A percentile compares a stretch with the other conserved stretches of the same genome.
These are phyloP conservation scores for Patella ulyssiponensis DNA, from an alignment of 2,888 invertebrate genomes.

Conservation along the genomic window DNA sequence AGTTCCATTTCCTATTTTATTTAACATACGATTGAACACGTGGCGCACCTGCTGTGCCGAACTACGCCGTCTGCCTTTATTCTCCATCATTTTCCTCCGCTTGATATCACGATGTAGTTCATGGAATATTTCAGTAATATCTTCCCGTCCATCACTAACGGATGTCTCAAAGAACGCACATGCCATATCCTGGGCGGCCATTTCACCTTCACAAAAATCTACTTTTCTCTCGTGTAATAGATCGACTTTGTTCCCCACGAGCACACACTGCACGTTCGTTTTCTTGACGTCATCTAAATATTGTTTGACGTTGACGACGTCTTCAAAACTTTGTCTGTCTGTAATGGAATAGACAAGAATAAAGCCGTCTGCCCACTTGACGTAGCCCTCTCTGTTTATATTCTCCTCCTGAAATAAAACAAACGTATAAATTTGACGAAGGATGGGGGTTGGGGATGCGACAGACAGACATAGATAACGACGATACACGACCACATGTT, in stretches of 20 bases:
- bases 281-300: conserved; percentile 63
- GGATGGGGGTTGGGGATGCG: not conserved
- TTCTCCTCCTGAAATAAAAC: conserved; percentile 53
- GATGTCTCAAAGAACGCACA: conserved; percentile 69
- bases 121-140: conserved; percentile 68
- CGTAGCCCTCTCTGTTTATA: conserved; percentile 59
- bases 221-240: conserved; percentile 62
- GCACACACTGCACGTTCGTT: conserved; percentile 64
- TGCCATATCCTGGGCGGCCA: conserved; percentile 63
- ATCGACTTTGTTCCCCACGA: conserved; percentile 68
- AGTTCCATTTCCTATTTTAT: conserved; percentile 38
- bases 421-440: not conserved
- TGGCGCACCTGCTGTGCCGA: conserved; percentile 65
- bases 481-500: not conserved
- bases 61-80: conserved; percentile 64
- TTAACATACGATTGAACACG: conserved; percentile 54
- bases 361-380: conserved; percentile 69
- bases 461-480: not conserved
- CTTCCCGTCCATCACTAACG: conserved; percentile 68
- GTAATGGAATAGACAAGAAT: conserved; percentile 67
- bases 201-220: conserved; percentile 58
- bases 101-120: conserved; percentile 69
- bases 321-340: conserved; percentile 65
- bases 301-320: conserved; percentile 56
- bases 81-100: conserved; percentile 60